These are phyloP conservation scores for Bubo scandiacus DNA, from an alignment of 2,113 vertebrate genomes.

Conservation along the genomic window DNA sequence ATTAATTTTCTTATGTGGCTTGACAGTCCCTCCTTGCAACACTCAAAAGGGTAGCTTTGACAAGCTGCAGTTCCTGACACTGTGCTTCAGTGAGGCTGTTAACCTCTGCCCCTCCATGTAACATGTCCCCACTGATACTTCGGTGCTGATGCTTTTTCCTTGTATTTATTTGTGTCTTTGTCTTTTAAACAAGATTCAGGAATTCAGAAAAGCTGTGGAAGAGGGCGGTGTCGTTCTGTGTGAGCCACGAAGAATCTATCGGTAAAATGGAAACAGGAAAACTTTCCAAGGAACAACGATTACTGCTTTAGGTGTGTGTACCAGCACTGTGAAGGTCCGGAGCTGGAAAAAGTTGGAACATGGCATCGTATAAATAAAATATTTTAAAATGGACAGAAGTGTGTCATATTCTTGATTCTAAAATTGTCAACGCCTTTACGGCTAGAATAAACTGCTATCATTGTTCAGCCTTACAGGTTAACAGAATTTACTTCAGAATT, in stretches of 20 bases:
- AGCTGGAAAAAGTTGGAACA: not conserved
- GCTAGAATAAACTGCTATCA: not conserved
- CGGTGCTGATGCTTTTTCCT: not conserved
- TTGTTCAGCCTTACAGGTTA: not conserved
- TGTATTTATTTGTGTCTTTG: not conserved
- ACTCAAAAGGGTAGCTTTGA: not conserved
- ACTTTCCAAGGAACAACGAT: not conserved
- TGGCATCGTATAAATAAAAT: slow-evolving; percentile 46
- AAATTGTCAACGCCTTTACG: not conserved
- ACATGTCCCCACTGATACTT: not conserved
- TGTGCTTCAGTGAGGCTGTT: not conserved
- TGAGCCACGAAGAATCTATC: slow-evolving; percentile 85
- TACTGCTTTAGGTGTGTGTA: not conserved
- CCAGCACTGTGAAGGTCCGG: not conserved
- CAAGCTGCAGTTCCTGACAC: not conserved
- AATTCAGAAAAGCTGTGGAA: slow-evolving; percentile 82
- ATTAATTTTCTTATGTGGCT: not conserved
- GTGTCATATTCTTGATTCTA: not conserved
- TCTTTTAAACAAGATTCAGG: slow-evolving; percentile 79
- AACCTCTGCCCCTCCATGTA: not conserved
- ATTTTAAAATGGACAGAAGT: not conserved
- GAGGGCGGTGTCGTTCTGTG: slow-evolving; percentile 83
- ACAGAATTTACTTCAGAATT: not conserved
- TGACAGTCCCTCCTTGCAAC: not conserved
- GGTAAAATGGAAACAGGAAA: not conserved